Evolutionary conservation across 2,888 invertebrate genomes (phyloP), one percentile per base, ranked within the genome.

Genomic region (Omphaloscelis lunosa): DNA sequence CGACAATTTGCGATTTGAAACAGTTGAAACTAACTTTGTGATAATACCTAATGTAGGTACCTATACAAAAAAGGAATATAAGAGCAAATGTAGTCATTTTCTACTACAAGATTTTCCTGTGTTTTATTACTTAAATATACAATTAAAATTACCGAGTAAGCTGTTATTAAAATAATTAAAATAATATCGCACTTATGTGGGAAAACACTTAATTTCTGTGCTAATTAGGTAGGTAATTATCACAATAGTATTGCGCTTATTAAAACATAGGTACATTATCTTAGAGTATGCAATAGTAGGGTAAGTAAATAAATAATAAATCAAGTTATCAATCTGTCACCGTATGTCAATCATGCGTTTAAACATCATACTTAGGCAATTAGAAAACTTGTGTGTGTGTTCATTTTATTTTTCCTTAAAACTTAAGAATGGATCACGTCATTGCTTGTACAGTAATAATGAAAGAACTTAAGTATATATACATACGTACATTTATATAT

Each of bases 1-100:
- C 61, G 12, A n/a, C 58, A 74, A 84, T 76, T 85, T 84, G 56
- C 62, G 29, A 73, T 78, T 75, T 53, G 69, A 66, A 72, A 75
- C 72, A 67, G 61, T 70, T 79, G 61, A 73, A 62, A 15, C 29
- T 41, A 56, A 39, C 56, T 53, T 15, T 56, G 68, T 34, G 41
- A 23, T 51, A 48, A n/a, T n/a, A n/a, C n/a, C n/a, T n/a, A 17
- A 39, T 29, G n/a, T n/a, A 48, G 3, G 39, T 20, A 51, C 5
- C 2, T 34, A 61, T n/a, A 56, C 2, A 45, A 53, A 66, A 6
- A 45, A 62, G 9, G 5, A 56, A 56, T 45, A 45, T 53, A 48
- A 61, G 39, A 8, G 23, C 41, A 66, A 17, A 23, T 68, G 53
- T n/a, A 53, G 23, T 39, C 0, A 29, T 61, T 39, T 23, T 27